These are phyloP conservation scores for Alethe diademata DNA, from an alignment of 2,113 vertebrate genomes.

Conservation along the genomic window DNA sequence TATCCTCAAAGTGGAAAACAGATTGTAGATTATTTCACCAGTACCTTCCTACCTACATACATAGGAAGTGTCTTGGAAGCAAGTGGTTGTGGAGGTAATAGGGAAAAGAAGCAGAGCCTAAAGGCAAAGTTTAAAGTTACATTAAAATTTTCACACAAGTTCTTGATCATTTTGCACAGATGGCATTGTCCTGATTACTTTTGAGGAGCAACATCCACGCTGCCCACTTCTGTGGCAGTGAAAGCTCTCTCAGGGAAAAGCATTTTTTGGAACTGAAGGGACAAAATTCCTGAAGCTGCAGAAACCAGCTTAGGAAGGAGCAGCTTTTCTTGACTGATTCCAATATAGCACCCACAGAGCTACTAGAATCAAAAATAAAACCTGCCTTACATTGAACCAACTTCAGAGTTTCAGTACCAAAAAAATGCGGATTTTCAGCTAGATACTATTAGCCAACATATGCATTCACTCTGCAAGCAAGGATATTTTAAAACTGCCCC, in stretches of 20 bases:
- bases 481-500: neutral
- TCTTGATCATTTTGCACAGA: neutral
- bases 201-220: neutral
- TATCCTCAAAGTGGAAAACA: neutral
- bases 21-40: neutral
- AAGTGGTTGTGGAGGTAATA: neutral
- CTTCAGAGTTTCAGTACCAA: neutral
- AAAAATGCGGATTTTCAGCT: neutral
- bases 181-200: neutral
- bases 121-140: neutral
- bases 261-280: neutral
- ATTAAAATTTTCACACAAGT: neutral
- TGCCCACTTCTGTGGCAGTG: neutral
- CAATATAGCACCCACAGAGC: neutral
- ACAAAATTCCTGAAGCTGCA: neutral
- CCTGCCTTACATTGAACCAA: neutral
- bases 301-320: neutral
- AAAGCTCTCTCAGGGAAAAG: neutral
- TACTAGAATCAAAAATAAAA: slow-evolving; percentile 19
- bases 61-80: neutral
- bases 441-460: neutral
- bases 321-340: neutral
- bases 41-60: neutral
- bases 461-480: neutral
- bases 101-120: neutral